Evolutionary conservation across 2,888 invertebrate species (phyloP).

Genomic region (Balanococcus diminutus): DNA sequence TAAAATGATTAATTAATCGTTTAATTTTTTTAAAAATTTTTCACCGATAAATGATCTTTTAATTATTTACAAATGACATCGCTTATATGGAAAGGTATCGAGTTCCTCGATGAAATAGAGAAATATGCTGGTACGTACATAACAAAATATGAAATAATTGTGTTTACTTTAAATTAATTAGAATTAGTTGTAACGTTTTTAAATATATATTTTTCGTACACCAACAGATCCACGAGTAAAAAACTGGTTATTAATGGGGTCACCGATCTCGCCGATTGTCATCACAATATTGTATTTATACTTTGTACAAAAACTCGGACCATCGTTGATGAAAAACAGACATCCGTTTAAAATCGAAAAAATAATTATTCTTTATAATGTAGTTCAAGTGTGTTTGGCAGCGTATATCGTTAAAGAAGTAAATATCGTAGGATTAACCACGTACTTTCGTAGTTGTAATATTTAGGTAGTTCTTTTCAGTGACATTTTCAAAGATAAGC

Average conservation of each 20-base stretch:
- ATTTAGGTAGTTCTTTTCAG: not conserved
- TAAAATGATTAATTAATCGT: slow-evolving; percentile 20
- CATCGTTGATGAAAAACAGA: slow-evolving; percentile 55
- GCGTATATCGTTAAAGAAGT: slow-evolving; percentile 55
- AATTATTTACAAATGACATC: slow-evolving; percentile 41
- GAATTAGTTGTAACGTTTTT: slow-evolving; percentile 25
- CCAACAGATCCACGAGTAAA: slow-evolving; percentile 55
- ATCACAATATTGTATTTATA: slow-evolving; percentile 48
- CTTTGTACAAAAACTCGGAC: slow-evolving; percentile 56
- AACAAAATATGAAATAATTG: not conserved
- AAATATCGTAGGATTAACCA: slow-evolving; percentile 33
- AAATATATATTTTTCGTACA: not conserved
- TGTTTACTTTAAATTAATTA: not conserved
- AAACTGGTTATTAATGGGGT: slow-evolving; percentile 56
- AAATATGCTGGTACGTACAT: slow-evolving; percentile 18
- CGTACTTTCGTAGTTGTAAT: not conserved
- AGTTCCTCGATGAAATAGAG: slow-evolving; percentile 14
- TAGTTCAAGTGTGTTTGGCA: slow-evolving; percentile 50
- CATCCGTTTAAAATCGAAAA: slow-evolving; percentile 55
- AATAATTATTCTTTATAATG: slow-evolving; percentile 55
- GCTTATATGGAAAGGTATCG: slow-evolving; percentile 11
- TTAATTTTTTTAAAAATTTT: not conserved
- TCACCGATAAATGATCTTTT: not conserved
- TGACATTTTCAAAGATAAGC: not conserved
- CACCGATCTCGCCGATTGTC: slow-evolving; percentile 53